Evolutionary conservation across 2,113 vertebrate species (phyloP).

Genomic region (Glaucidium brasilianum): DNA sequence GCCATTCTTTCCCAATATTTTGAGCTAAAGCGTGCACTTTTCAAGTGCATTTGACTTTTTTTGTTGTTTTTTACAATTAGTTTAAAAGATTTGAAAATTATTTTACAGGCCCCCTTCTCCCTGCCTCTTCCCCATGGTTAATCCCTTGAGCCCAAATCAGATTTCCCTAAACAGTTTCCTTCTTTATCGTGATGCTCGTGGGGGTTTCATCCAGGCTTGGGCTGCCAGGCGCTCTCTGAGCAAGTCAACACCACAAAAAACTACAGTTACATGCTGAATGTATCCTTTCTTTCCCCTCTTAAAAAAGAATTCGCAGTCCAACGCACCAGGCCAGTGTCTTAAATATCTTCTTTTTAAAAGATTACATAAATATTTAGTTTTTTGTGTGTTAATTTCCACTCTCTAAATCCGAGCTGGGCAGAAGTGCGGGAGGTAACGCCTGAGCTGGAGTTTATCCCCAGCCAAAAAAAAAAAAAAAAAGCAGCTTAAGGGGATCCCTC

Average conservation of each 20-base stretch:
- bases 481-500: not conserved
- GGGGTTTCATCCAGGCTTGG: not conserved
- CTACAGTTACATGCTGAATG: not conserved
- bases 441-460: not conserved
- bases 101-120: not conserved
- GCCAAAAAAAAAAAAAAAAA: not conserved
- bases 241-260: not conserved
- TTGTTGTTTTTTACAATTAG: too few relatives aligned
- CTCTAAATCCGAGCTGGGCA: not conserved
- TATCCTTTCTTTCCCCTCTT: not conserved
- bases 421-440: not conserved
- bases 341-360: not conserved
- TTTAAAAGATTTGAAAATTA: not conserved
- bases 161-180: not conserved
- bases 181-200: fast-evolving
- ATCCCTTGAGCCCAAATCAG: not conserved
- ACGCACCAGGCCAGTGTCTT: not conserved
- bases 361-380: not conserved
- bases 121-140: fast-evolving
- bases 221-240: not conserved
- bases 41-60: not conserved
- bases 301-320: not conserved
- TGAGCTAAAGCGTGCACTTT: not conserved
- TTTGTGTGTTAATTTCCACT: not conserved
- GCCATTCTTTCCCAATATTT: not conserved